A percentile compares a stretch with the other conserved stretches of the same genome.
Evolutionary conservation across 2,113 vertebrate genomes (phyloP).

Genomic region (Nyctereutes procyonoides): DNA sequence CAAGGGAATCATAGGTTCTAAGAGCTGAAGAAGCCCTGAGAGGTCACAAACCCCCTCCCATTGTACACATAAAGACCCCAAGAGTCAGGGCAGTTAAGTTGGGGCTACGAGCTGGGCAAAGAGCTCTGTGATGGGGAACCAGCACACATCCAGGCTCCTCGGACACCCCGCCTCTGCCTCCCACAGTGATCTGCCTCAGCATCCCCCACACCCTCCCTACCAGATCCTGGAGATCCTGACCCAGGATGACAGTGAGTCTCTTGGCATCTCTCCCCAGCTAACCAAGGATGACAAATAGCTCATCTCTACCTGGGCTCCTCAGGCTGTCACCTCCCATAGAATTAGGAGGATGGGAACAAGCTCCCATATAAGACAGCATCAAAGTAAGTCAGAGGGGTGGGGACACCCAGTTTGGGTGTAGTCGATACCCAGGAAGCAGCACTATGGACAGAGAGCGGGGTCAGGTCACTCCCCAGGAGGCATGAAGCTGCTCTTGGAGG

Average conservation of each 20-base stretch:
- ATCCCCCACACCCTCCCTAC: neutral
- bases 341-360: neutral
- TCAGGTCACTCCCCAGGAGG: neutral
- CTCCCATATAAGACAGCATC: rapidly evolving
- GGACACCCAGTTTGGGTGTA: neutral
- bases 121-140: neutral
- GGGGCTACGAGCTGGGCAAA: neutral
- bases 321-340: neutral
- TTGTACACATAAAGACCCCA: neutral
- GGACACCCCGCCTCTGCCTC: no score
- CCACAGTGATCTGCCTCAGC: neutral
- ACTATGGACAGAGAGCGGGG: neutral
- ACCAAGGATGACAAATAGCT: no score
- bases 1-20: neutral
- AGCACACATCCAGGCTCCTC: neutral
- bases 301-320: no score
- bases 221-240: neutral
- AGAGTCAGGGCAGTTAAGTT: neutral
- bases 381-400: no score
- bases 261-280: neutral
- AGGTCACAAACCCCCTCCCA: no score
- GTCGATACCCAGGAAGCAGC: neutral
- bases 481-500: neutral
- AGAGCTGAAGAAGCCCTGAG: neutral
- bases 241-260: no score